A percentile compares a stretch with the other conserved stretches of the same genome.
Evolutionary conservation across 2,797 vertebrate species (phyloP).

Genomic region (Chelon labrosus): DNA sequence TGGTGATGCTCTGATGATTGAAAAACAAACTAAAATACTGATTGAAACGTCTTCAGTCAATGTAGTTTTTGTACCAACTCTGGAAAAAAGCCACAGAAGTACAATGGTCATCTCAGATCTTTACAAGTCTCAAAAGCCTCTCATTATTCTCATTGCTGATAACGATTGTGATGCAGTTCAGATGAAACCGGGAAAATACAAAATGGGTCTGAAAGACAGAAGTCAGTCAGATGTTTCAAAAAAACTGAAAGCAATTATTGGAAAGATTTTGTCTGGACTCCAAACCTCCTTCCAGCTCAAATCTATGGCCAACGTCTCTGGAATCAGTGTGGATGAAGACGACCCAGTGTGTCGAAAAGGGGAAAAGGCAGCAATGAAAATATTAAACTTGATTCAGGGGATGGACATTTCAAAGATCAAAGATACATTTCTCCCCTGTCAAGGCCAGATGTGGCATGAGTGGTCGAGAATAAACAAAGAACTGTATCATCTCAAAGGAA

Average conservation of each 20-base stretch:
- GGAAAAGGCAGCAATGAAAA: conserved; percentile 61
- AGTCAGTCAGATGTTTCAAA: conserved; percentile 70
- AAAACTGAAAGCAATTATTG: conserved; percentile 62
- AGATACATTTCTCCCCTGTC: conserved; percentile 78
- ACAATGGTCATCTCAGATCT: conserved; percentile 38
- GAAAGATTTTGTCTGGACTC: conserved; percentile 37
- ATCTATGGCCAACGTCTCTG: conserved; percentile 34
- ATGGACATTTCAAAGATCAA: conserved; percentile 73
- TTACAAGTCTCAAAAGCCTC: conserved; percentile 49
- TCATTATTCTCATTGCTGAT: conserved; percentile 78
- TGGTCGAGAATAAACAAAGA: conserved; percentile 85
- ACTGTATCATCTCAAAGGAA: conserved; percentile 70
- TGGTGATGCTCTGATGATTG: conserved; percentile 66
- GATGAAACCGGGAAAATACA: conserved; percentile 32
- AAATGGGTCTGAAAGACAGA: conserved; percentile 77
- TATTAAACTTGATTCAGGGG: conserved; percentile 51
- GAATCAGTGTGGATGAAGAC: conserved; percentile 79
- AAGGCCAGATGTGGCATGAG: conserved; percentile 81
- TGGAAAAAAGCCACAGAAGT: conserved; percentile 29
- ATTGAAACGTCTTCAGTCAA: conserved; percentile 70
- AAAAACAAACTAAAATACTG: conserved; percentile 74
- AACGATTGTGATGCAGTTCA: not conserved
- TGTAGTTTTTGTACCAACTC: conserved; percentile 61
- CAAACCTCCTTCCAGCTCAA: conserved; percentile 57
- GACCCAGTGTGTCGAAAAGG: conserved; percentile 57